Evolutionary conservation across 2,113 vertebrate genomes (phyloP).

Genomic region (Eulemur rufifrons): DNA sequence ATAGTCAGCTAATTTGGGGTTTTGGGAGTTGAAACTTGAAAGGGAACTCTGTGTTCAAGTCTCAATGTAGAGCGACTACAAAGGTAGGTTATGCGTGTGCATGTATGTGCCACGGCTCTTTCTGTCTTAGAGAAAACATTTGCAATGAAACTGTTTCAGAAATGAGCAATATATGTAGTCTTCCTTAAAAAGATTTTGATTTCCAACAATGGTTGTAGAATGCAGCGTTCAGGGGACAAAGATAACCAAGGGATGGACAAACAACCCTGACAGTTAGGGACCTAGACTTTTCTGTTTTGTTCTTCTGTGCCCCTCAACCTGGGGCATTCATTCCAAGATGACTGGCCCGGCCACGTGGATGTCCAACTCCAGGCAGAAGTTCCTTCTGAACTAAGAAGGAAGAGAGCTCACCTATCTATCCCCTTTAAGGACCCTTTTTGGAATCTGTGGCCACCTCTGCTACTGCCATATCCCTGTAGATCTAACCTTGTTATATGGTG

Average conservation of each 20-base stretch:
- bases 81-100: fast-evolving
- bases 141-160: not conserved
- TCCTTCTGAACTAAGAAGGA: not conserved
- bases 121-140: not conserved
- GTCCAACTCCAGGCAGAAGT: not conserved
- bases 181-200: not conserved
- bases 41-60: not conserved
- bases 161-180: not conserved
- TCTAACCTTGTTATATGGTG: not conserved
- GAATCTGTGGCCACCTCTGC: not conserved
- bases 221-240: not conserved
- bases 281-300: not conserved
- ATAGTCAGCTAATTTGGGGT: not conserved
- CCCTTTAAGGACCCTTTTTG: not conserved
- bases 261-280: not conserved
- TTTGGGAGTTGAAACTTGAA: not conserved
- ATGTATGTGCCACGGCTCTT: not conserved
- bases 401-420: not conserved
- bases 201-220: not conserved
- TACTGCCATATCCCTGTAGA: not conserved
- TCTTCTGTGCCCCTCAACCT: not conserved
- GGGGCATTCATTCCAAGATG: fast-evolving
- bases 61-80: not conserved
- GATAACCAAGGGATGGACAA: fast-evolving
- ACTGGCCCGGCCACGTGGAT: fast-evolving